Base-by-base conservation (phyloP, 2,797 vertebrate genomes). In the Oreonectes daqikongensis region DNA sequence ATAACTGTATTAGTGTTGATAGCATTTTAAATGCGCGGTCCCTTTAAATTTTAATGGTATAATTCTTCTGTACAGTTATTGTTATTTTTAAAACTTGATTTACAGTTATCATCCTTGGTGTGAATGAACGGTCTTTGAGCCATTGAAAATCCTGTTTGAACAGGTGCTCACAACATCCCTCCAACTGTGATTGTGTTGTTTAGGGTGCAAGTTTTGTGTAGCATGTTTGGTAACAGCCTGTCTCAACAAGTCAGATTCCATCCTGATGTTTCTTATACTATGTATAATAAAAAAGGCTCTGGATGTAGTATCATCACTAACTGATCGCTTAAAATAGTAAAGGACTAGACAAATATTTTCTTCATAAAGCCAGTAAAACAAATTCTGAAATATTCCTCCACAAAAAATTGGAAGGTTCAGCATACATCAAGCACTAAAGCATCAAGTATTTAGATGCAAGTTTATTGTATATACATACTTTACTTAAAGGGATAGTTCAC, bases 101-200 rank as follows among this genome's bases (percentile, higher is more conserved):
- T 42, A 42, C 10, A 42, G 40, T 42, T 42, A 42, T 42, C 12
- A 11, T 42, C 12, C 12, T 42, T 42, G 40, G 12, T 42, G 40
- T 35, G 35, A 35, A 42, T 35, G 35, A 35, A 42, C 20, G 52
- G 22, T 26, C 17, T 28, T 15, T 14, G 52, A 32, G 30, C 38
- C 28, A 64, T 6, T 46, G 46, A 53, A 38, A 26, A 8, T 74
- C 46, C 72, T 65, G 72, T 53, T 74, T 28, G 65, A 60, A 65
- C 8, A 38, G 18, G 57, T 72, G 40, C 14, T 61, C 14, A 24
- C 12, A 40, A 40, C 11, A 12, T 4, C 40, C 2, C 10, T 42
- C 12, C 12, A 42, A 44, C 2, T 60, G 8, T 28, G 17, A 68
- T 18, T 2, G 2, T 12, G 44, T 15, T 67, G 42, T n/a, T 3